Conservation (phyloP, 2,888 invertebrate genomes). For the Cetonia aurata region DNA sequence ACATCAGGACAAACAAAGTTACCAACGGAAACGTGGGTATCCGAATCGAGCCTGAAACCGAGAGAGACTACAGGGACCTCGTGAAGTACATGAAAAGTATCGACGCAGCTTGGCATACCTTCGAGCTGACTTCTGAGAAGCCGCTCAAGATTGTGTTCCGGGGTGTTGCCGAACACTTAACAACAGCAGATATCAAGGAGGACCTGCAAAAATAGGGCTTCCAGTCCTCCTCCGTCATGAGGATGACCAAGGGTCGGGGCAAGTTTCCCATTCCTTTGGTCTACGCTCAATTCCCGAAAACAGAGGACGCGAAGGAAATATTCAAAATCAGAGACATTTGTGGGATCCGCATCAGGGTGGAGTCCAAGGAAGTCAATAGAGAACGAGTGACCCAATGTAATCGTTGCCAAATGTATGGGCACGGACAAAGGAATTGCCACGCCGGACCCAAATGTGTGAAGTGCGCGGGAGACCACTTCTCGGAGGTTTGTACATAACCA, state of each 20-base stretch:
- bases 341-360: neutral
- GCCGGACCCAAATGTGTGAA: constrained; percentile 52
- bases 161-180: neutral
- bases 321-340: neutral
- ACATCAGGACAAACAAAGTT: neutral
- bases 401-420: constrained; percentile 54
- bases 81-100: neutral
- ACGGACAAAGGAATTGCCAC: constrained; percentile 52
- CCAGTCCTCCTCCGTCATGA: no score
- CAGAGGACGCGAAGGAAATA: neutral
- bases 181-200: neutral
- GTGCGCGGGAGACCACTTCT: constrained; percentile 50
- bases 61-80: neutral
- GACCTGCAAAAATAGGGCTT: neutral
- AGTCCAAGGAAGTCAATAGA: neutral
- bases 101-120: constrained; percentile 5
- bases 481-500: constrained; percentile 49
- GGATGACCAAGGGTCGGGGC: neutral
- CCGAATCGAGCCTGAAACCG: neutral
- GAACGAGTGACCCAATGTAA: constrained; percentile 47
- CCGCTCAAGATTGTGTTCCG: constrained; percentile 14
- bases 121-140: neutral
- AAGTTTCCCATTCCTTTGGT: neutral
- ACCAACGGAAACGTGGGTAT: neutral
- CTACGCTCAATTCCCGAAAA: neutral